These are phyloP conservation scores for Ethmia dodecea DNA, from an alignment of 2,888 invertebrate genomes.

Conservation along the genomic window DNA sequence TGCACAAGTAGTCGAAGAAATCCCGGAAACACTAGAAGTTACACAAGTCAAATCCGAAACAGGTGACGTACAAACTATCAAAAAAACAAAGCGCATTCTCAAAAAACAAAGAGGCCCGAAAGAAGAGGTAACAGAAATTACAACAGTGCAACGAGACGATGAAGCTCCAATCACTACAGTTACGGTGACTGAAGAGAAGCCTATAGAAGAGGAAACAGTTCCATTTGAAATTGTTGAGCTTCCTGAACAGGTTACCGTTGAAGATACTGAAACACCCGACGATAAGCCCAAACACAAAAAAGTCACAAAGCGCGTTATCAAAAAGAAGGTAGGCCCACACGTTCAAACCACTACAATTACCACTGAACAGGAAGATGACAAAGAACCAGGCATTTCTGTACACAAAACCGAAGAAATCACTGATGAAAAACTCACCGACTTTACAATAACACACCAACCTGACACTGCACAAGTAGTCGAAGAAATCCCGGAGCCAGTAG, in stretches of 20 bases:
- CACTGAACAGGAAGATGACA: conserved; percentile 19
- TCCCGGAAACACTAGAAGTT: conserved; percentile 31
- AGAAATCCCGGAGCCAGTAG: conserved; percentile 34
- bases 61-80: conserved; percentile 40
- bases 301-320: conserved; percentile 36
- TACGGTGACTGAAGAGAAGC: conserved; percentile 18
- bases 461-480: conserved; percentile 32
- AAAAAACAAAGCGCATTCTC: conserved; percentile 26
- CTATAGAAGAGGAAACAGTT: conserved; percentile 2
- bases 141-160: conserved; percentile 26
- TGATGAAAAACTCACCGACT: conserved; percentile 26
- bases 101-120: conserved; percentile 30
- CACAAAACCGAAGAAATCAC: conserved; percentile 25
- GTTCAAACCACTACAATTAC: conserved; percentile 24
- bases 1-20: conserved; percentile 38
- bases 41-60: conserved; percentile 45
- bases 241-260: conserved; percentile 16
- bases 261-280: conserved; percentile 13
- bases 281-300: conserved; percentile 19
- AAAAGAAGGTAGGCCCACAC: conserved; percentile 29
- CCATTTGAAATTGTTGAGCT: conserved; percentile 25
- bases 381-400: conserved; percentile 29
- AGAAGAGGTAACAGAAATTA: conserved; percentile 25
- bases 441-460: conserved; percentile 17
- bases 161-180: conserved; percentile 33